Percentiles rank a stretch among this genome's conserved stretches.
phyloP scores from a whole-genome alignment of 2,797 vertebrate genomes.

The Chiloscyllium punctatum region DNA sequence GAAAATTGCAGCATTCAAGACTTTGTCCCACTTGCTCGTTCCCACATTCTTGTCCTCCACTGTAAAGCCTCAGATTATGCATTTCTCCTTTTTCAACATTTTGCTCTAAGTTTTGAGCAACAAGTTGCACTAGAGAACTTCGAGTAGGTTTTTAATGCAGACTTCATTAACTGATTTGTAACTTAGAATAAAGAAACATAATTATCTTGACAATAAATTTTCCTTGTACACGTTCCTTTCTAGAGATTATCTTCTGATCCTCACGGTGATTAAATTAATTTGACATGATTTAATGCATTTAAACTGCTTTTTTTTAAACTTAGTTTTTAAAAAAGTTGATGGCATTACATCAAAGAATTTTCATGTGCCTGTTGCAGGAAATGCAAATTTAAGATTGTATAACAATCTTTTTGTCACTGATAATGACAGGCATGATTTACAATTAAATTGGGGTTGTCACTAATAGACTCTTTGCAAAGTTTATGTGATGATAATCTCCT shows the following conservation, averaged over 20 bases:
- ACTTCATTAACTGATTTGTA: not conserved
- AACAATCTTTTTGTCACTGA: not conserved
- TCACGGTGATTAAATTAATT: not conserved
- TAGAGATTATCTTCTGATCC: not conserved
- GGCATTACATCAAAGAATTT: not conserved
- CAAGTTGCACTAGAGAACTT: not conserved
- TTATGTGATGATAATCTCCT: not conserved
- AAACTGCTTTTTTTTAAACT: not conserved
- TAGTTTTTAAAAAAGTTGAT: not conserved
- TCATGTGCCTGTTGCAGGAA: not conserved
- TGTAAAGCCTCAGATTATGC: not conserved
- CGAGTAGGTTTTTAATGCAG: not conserved
- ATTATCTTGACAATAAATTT: not conserved
- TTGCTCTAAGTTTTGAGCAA: not conserved
- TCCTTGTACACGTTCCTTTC: not conserved
- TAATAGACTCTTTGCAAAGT: not conserved
- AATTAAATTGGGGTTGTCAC: not conserved
- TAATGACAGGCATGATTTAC: not conserved
- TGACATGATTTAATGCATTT: not conserved
- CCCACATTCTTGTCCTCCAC: not conserved
- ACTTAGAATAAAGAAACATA: not conserved
- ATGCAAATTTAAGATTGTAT: not conserved
- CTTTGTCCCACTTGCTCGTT: not conserved
- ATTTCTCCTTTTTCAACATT: not conserved
- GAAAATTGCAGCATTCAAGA: not conserved